A percentile compares a stretch with the other conserved stretches of the same genome.
These are phyloP conservation scores for Hyaena hyaena DNA, from an alignment of 2,113 vertebrate genomes.

Conservation along the genomic window DNA sequence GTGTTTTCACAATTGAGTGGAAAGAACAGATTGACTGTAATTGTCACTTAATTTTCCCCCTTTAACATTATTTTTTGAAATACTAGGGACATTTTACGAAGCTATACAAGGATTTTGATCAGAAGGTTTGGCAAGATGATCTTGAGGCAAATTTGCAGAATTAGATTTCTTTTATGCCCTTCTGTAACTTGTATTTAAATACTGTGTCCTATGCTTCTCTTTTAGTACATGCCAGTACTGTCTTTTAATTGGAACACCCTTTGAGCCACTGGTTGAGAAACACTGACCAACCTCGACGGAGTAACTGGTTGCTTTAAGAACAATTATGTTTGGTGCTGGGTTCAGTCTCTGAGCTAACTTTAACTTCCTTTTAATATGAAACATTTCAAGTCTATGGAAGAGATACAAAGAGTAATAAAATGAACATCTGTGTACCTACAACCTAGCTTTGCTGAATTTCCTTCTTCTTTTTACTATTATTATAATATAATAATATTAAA, in stretches of 20 bases:
- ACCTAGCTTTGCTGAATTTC: conserved; percentile 39
- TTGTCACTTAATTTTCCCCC: conserved; percentile 46
- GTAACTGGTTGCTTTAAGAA: background rate
- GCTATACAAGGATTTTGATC: conserved; percentile 7
- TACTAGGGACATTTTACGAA: background rate
- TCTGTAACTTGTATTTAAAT: conserved; percentile 28
- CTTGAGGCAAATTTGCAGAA: conserved; percentile 11
- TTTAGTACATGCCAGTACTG: background rate
- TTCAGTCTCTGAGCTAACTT: background rate
- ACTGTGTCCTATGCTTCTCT: background rate
- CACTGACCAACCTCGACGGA: background rate
- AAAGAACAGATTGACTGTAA: conserved; percentile 10
- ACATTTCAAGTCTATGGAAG: conserved; percentile 11
- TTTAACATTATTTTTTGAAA: conserved; percentile 54
- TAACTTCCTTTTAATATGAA: conserved; percentile 12
- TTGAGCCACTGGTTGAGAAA: conserved; percentile 22
- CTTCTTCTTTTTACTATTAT: conserved; percentile 32
- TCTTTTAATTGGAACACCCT: conserved; percentile 31
- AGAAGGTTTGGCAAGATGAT: conserved; percentile 6
- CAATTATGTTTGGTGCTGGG: background rate
- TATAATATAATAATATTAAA: background rate
- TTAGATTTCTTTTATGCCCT: conserved; percentile 42
- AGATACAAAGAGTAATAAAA: background rate
- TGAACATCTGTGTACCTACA: background rate
- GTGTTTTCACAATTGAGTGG: conserved; percentile 30